Conservation (phyloP, 1,140 invertebrate species). For the Bathynomus jamesi region DNA sequence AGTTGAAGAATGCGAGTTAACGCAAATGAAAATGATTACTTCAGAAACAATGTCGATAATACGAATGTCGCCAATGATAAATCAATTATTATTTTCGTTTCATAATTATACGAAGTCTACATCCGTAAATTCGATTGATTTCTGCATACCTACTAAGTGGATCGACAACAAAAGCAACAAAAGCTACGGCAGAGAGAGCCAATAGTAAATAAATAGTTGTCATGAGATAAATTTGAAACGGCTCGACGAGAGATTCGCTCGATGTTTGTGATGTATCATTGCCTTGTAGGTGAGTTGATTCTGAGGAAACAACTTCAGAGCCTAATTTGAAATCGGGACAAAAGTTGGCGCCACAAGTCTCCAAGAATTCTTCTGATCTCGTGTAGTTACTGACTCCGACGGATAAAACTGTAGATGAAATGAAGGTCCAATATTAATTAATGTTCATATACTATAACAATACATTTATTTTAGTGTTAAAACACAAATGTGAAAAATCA, state of each 20-base stretch:
- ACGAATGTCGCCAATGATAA: too few species aligned
- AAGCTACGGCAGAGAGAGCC: constrained; percentile 70
- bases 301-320: background rate
- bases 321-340: constrained; percentile 15
- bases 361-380: constrained; percentile 6
- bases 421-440: too few species aligned
- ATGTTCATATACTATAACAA: too few species aligned
- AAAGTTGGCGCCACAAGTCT: constrained; percentile 28
- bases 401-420: background rate
- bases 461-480: too few species aligned
- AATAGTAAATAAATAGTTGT: constrained; percentile 80
- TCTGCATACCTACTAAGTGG: constrained; percentile 79
- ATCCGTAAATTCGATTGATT: too few species aligned
- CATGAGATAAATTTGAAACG: constrained; percentile 71
- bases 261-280: too few species aligned
- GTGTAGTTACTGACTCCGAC: background rate
- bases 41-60: too few species aligned
- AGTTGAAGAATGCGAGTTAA: too few species aligned
- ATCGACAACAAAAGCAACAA: constrained; percentile 81
- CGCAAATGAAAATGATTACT: too few species aligned
- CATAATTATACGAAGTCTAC: too few species aligned
- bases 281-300: background rate
- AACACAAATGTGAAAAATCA: too few species aligned
- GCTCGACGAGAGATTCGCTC: background rate
- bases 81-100: too few species aligned